Conservation (phyloP, 2,797 vertebrate genomes). For the Gymnothorax reevesii region DNA sequence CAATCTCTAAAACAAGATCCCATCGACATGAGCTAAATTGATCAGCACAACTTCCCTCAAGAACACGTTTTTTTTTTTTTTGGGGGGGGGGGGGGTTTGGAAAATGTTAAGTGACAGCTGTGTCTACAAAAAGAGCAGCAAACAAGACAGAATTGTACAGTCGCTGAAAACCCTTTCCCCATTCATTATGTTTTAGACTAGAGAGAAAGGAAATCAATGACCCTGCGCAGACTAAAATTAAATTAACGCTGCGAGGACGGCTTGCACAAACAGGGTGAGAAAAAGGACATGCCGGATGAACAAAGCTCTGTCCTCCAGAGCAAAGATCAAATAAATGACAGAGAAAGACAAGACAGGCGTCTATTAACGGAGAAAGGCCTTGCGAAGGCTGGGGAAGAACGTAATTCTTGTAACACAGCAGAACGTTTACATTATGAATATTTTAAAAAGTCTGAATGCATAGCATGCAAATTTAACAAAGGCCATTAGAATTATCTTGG, state of each 20-base stretch:
- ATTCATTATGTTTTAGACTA: constrained; percentile 27
- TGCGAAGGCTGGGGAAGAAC: background rate
- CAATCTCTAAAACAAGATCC: background rate
- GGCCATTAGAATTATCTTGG: no score
- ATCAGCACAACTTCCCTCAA: background rate
- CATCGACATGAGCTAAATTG: background rate
- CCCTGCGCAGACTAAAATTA: constrained; percentile 27
- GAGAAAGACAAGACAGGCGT: background rate
- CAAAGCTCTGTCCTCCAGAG: background rate
- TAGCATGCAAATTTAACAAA: background rate
- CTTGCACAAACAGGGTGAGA: constrained; percentile 18
- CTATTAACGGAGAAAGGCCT: background rate
- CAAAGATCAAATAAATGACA: background rate
- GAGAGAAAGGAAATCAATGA: constrained; percentile 36
- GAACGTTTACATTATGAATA: background rate
- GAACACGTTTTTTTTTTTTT: no score
- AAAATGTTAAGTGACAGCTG: constrained; percentile 32
- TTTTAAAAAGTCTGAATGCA: background rate
- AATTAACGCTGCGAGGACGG: constrained; percentile 38
- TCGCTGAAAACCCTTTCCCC: constrained; percentile 30
- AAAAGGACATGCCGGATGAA: constrained; percentile 27
- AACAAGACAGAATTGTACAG: constrained; percentile 28
- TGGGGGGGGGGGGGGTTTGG: background rate
- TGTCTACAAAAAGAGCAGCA: constrained; percentile 22
- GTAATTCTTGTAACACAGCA: background rate